Base-by-base conservation (phyloP, 23 tunicate genomes). In the Halocynthia roretzi region DNA sequence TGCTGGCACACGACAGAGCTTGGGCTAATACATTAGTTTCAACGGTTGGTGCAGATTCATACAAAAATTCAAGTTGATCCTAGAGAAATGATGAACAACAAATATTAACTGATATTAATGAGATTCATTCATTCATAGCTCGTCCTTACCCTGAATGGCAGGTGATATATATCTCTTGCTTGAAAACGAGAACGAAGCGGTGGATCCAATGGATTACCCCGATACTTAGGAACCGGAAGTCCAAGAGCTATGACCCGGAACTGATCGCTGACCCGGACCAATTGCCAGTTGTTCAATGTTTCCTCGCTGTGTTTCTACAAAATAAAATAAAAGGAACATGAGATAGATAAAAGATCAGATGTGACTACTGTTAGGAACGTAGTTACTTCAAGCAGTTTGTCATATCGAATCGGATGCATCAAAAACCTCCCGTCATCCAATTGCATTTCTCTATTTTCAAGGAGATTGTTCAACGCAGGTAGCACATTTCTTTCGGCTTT, bases 401-500 rank as follows among this genome's bases (percentile, higher is more conserved):
- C 98, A 49, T 86, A 93, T 64, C 98, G 81, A 51, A 76, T 73
- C 0, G 78, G 87, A 72, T 86, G 87, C 98, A 93, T 93, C 19
- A 93, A 56, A 75, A 93, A 93, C 40, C 98, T 77, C 54, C 98
- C 98, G 72, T 93, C 98, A 63, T 93, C 98, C 18, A 93, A 75
- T 71, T 93, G 98, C 93, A 93, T 86, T 61, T 93, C 98, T 51
- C 98, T 80, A 70, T 93, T 93, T 79, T 93, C 98, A 54, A 93
- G 87, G 14, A 93, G 76, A 64, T 93, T 93, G 68, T 93, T 93
- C 55, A 93, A 76, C 8, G 93, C 98, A 22, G 98, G 98, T 49
- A 93, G 78, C 21, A 93, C 98, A 78, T 93, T 93, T 51, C 98
- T 73, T 75, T 93, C 98, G 8, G 93, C 92, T 76, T 86, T 86